Base-by-base conservation (phyloP, 92 coral and sea anemone species). In the Palythoa grandiflora region DNA sequence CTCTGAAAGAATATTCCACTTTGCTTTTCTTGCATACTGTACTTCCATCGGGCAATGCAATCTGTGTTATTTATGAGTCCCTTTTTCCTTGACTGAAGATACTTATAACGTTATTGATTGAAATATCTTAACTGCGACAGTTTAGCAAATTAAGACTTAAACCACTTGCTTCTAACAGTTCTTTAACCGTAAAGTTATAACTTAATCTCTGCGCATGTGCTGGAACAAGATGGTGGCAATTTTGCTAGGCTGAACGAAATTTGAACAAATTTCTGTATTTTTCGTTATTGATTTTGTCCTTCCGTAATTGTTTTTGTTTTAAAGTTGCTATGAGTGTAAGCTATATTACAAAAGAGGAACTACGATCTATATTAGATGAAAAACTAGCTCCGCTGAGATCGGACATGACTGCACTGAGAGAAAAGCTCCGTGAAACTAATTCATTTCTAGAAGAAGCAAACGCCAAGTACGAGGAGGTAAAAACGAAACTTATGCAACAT, bases 341-440 rank as follows among this genome's bases (percentile, higher is more conserved):
- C 3, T 68, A 21, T 68, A 68, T 20, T 68, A 68, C 73, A 68
- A 68, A 68, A 68, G 38, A 68, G 73, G 73, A 68, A 68, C 73
- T 68, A 28, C 39, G 73, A 21, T 68, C 73, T 68, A 68, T 68
- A 35, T 68, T 68, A 68, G 73, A 68, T 21, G 73, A 68, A 68
- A 68, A 68, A 20, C 73, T 68, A 68, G 77, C 52, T 72, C 77
- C 77, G 52, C 77, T 72, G 77, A 38, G 77, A 72, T 72, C 77
- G 52, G 77, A 72, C 77, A 72, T 72, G 77, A 37, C 77, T 72
- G 77, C 77, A 72, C 77, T 72, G 77, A 72, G 77, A 72, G 51
- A 72, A 72, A 72, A 72, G 77, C 77, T 72, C 77, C 52, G 52
- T 6, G 77, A 72, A 72, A 72, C 77, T 72, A 72, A 72, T 72